Conservation (phyloP, 2,888 invertebrate genomes). For the Schrankia costaestrigalis region DNA sequence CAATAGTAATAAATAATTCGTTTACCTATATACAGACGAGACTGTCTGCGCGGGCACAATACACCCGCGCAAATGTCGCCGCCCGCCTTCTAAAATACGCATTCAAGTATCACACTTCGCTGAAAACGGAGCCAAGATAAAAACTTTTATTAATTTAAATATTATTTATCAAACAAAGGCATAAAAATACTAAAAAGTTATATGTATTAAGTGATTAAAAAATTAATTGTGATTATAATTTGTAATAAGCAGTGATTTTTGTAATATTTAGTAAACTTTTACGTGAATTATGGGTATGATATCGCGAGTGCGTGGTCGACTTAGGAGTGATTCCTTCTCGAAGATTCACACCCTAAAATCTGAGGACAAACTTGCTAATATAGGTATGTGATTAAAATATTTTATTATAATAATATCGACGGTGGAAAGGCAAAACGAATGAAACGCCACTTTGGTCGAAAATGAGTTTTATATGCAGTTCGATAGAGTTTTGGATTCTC, state of each 20-base stretch:
- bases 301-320: conserved; percentile 84
- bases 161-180: too few relatives aligned
- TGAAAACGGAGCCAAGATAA: conserved; percentile 36
- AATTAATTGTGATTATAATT: conserved; percentile 10
- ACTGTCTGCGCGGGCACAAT: conserved; percentile 37
- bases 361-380: conserved; percentile 86
- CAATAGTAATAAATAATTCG: conserved; percentile 4
- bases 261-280: conserved; percentile 7
- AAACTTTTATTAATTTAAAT: conserved; percentile 14
- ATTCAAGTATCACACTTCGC: conserved; percentile 61
- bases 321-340: conserved; percentile 83
- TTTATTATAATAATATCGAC: too few relatives aligned
- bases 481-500: too few relatives aligned
- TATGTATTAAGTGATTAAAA: too few relatives aligned
- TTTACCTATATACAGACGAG: conserved; percentile 13
- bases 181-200: too few relatives aligned
- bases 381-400: conserved; percentile 67
- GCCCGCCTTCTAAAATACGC: conserved; percentile 48
- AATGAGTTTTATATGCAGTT: too few relatives aligned
- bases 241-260: conserved; percentile 18
- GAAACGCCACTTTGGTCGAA: too few relatives aligned
- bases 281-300: conserved; percentile 83
- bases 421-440: too few relatives aligned
- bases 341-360: conserved; percentile 82
- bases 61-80: conserved; percentile 53